Base-by-base conservation (phyloP, 2,113 vertebrate species). In the Otolemur garnettii region DNA sequence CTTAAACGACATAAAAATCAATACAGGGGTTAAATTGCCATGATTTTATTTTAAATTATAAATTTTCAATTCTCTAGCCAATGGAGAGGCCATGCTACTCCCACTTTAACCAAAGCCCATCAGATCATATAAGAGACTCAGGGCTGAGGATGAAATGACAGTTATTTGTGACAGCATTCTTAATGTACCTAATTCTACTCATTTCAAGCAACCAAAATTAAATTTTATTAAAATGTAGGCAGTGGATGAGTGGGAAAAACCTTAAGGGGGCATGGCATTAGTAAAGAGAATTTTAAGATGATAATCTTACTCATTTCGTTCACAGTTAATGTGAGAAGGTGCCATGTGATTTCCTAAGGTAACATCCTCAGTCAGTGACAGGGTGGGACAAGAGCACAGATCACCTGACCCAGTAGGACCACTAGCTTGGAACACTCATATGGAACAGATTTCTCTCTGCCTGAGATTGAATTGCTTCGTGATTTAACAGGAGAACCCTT, bases 251-350 rank as follows among this genome's bases (percentile, higher is more conserved):
- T 35, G n/a, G 33, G 9, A 57, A 93, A 89, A 55, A 2, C 33
- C 13, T 50, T 68, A n/a, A 72, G 60, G 14, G 21, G 15, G 2
- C 2, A 17, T n/a, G 6, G 15, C 3, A 45, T 45, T 71, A 45
- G 33, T 87, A 59, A 62, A 84, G 38, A 60, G 69, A 57, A 62
- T 24, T 71, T 72, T 33, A 71, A 81, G 9, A 78, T 83, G 66
- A 22, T 93, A 7, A 38, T 85, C 4, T 69, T 69, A 2, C 53
- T 78, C 80, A 89, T 79, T 64, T 93, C 19, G 8, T 69, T 96
- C 38, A 42, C 0, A 6, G 42, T 35, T 66, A 13, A 71, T 35
- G 17, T 17, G 72, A 87, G 80, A 72, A 90, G 33, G 45, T 33
- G 60, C 8, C 38, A 79, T 21, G 8, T 53, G 50, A 62, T 30